Evolutionary conservation across 2,888 invertebrate genomes (phyloP), one percentile per base, ranked within the genome.

Genomic region (Drosophila affinis): DNA sequence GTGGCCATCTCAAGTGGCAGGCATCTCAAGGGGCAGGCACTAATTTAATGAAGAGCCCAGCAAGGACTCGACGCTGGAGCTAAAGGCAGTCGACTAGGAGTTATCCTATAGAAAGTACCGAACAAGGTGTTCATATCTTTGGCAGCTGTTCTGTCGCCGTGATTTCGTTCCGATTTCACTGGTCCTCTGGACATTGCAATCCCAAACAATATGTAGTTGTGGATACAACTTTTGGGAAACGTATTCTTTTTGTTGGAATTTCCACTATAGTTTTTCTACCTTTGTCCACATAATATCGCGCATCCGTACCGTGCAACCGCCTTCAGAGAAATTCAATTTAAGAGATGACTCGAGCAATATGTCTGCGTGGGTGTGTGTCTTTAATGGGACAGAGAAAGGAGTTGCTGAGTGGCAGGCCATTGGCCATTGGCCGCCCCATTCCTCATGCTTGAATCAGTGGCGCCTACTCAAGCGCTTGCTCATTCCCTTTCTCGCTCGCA

Each of bases 1-100:
- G 21, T 21, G 21, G 3, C 21, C 21, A 21, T 21, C 21, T 3
- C 21, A 21, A 21, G 21, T 21, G 21, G 21, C 21, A 21, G 21
- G 3, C 39, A 14, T 12, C 44, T 44, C 49, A 18, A 10, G 49
- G 14, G 49, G 32, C 27, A 12, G 39, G 27, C 18, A 49, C 53
- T 58, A 72, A 72, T 58, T 72, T 47, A 72, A 72, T 72, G 62
- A 72, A 74, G 48, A 21, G 21, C 21, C 21, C 21, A 3, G 21
- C 21, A 3, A 21, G 21, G 21, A 21, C 21, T 21, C 21, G 51
- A 34, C 65, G 32, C 56, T 55, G 45, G 21, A 3, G 21, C 3
- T 3, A 48, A 56, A 57, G 17, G 17, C 32, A 53, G 44, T 53
- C 32, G 52, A 55, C 58, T 54, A 9, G 29, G 18, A 47, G 55